Conservation (phyloP, 1,140 invertebrate species). For the Caenorhabditis latens region DNA sequence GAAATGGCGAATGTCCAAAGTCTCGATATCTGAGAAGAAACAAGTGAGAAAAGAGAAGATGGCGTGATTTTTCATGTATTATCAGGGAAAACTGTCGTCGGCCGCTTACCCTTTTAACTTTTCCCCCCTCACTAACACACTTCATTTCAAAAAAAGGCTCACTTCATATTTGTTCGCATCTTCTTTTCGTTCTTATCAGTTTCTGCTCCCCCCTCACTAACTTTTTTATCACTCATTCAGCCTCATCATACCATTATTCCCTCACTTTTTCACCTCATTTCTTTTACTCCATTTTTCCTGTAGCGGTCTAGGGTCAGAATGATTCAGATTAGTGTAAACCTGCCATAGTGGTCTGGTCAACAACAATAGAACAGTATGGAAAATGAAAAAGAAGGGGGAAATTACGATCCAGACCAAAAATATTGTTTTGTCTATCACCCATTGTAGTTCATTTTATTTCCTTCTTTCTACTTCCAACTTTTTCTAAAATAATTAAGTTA, state of each 20-base stretch:
- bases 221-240: slow-evolving; percentile 4
- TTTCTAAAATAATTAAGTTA: not conserved
- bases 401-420: not conserved
- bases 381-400: not conserved
- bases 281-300: not conserved
- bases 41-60: not conserved
- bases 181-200: slow-evolving; percentile 1
- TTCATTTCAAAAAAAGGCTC: not conserved
- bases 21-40: slow-evolving; percentile 40
- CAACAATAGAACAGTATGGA: slow-evolving; percentile 23
- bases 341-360: not conserved
- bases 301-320: not conserved
- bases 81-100: slow-evolving; percentile 14
- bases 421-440: not conserved
- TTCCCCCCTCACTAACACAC: not conserved
- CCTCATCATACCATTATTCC: slow-evolving; percentile 4
- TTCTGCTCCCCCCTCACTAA: not conserved
- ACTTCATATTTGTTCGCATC: slow-evolving; percentile 6
- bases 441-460: not conserved
- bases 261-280: not conserved
- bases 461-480: not conserved
- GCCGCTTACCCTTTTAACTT: not conserved
- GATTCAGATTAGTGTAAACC: slow-evolving; percentile 25
- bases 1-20: not conserved
- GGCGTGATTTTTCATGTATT: slow-evolving; percentile 41